A percentile compares a stretch with the other conserved stretches of the same genome.
Conservation (phyloP, 2,888 invertebrate species). For the Thysanoteuthis rhombus region DNA sequence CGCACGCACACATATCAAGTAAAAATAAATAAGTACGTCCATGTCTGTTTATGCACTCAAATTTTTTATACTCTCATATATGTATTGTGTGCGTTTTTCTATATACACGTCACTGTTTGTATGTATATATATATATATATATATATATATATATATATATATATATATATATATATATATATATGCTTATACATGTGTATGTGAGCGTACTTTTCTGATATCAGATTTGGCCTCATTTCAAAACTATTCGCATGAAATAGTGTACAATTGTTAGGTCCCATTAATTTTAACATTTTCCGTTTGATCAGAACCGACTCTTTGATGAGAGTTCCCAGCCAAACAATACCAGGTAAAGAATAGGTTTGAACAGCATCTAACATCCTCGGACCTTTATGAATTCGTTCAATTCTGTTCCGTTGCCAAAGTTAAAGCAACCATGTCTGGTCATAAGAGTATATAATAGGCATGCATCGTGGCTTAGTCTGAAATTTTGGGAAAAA, state of each 20-base stretch:
- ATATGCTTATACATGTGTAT: background rate
- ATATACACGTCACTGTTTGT: background rate
- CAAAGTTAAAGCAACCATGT: conserved; percentile 12
- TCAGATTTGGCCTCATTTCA: background rate
- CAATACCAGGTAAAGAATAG: conserved; percentile 12
- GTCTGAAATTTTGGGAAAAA: background rate
- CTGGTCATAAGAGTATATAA: background rate
- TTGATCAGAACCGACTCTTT: background rate
- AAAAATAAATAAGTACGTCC: too few species aligned
- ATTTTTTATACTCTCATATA: background rate
- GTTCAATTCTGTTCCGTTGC: background rate
- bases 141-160: background rate
- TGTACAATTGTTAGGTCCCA: background rate
- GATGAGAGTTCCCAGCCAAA: background rate
- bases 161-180: background rate
- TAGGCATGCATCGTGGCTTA: background rate
- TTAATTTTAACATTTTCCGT: conserved; percentile 12
- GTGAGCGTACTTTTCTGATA: too few species aligned
- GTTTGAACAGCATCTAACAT: background rate
- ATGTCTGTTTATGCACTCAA: too few species aligned
- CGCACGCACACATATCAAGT: background rate
- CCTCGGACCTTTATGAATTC: background rate
- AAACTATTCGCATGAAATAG: background rate
- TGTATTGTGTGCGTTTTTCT: background rate
- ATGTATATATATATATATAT: background rate